These are phyloP conservation scores for Ypsolopha sequella DNA, from an alignment of 2,888 invertebrate species.

Conservation along the genomic window DNA sequence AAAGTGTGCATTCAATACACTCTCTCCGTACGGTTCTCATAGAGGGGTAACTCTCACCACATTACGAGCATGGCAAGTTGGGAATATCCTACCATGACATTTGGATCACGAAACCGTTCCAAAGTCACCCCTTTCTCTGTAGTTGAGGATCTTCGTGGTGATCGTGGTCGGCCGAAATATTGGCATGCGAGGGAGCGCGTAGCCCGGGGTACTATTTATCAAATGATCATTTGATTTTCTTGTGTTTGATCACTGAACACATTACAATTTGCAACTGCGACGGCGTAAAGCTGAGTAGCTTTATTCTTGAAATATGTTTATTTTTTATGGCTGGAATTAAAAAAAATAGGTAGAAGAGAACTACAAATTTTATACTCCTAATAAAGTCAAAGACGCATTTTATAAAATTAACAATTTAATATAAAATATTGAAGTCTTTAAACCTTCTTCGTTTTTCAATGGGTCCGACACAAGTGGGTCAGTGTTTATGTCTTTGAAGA, in stretches of 20 bases:
- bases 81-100: too few species aligned
- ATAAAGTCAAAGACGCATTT: too few species aligned
- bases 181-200: conserved; percentile 19
- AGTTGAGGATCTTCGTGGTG: conserved; percentile 25
- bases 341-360: background rate
- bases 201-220: conserved; percentile 65
- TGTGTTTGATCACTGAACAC: conserved; percentile 71
- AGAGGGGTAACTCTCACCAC: too few species aligned
- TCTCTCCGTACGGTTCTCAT: too few species aligned
- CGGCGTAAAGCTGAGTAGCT: conserved; percentile 31
- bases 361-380: background rate
- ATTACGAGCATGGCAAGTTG: too few species aligned
- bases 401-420: too few species aligned
- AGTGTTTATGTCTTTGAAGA: too few species aligned
- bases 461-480: too few species aligned
- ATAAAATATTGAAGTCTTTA: too few species aligned
- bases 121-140: too few species aligned
- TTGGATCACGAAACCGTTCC: too few species aligned
- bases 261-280: conserved; percentile 61
- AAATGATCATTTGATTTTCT: conserved; percentile 73
- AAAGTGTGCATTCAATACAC: background rate
- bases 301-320: conserved; percentile 21
- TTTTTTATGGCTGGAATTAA: conserved; percentile 4
- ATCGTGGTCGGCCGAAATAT: conserved; percentile 56
- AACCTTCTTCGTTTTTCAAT: too few species aligned